Conservation (phyloP, 2,113 vertebrate genomes). For the Camelus dromedarius region DNA sequence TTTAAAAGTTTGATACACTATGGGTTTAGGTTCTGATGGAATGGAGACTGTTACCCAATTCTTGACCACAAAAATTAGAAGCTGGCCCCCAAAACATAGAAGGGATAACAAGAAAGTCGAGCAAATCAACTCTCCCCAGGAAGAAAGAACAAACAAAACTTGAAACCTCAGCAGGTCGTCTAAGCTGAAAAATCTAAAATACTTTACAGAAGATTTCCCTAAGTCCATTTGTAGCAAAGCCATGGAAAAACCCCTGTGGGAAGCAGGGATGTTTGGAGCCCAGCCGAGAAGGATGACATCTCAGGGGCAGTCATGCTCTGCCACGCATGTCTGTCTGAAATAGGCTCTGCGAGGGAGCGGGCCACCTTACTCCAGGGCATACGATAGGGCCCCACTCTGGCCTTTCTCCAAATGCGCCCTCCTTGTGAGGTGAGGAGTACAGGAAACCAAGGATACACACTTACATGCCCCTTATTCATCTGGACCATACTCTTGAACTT, state of each 20-base stretch:
- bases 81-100: neutral
- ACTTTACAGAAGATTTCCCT: neutral
- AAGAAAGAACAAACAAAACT: conserved; percentile 14
- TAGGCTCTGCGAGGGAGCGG: neutral
- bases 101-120: conserved; percentile 36
- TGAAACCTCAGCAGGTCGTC: neutral
- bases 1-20: conserved; percentile 22
- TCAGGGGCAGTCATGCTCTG: neutral
- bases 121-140: neutral
- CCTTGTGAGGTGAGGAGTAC: neutral
- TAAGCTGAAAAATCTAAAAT: conserved; percentile 6
- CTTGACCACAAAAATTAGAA: conserved; percentile 45
- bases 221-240: neutral
- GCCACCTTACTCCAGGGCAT: neutral
- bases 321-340: neutral
- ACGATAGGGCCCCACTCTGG: neutral
- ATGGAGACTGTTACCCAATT: neutral
- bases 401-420: neutral
- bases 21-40: neutral
- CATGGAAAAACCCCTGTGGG: neutral
- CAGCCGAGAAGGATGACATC: neutral
- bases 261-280: neutral
- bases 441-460: neutral
- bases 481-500: neutral
- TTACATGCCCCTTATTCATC: neutral